These are phyloP conservation scores for Odobenus rosmarus DNA, from an alignment of 2,113 vertebrate genomes.

Conservation along the genomic window DNA sequence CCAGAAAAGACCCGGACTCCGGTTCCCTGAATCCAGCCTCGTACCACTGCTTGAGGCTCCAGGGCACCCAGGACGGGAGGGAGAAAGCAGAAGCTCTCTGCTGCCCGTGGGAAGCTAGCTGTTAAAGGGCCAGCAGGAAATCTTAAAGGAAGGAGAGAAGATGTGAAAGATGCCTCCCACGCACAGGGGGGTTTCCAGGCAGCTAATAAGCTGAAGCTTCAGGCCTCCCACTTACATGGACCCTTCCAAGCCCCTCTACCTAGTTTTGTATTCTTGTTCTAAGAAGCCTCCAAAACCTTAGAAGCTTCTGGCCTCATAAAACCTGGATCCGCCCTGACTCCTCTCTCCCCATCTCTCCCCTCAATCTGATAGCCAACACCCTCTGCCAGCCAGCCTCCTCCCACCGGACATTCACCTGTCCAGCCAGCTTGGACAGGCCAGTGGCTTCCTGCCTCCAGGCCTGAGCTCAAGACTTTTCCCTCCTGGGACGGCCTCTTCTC, in stretches of 20 bases:
- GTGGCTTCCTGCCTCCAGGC: neutral
- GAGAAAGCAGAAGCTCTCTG: neutral
- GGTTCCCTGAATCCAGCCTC: neutral
- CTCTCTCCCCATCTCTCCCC: neutral
- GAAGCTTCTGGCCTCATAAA: neutral
- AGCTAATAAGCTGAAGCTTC: too few relatives aligned
- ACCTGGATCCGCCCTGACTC: too few relatives aligned
- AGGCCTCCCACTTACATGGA: rapidly evolving
- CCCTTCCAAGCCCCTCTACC: neutral
- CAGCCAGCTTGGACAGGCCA: neutral
- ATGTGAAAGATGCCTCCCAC: rapidly evolving
- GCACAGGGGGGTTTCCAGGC: neutral
- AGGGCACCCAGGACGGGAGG: neutral
- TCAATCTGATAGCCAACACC: rapidly evolving
- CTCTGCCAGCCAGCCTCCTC: neutral
- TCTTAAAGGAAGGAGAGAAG: neutral
- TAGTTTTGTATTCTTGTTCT: neutral
- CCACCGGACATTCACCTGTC: neutral
- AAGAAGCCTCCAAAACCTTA: slow-evolving; percentile 3
- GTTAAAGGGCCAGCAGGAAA: neutral
- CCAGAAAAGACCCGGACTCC: neutral
- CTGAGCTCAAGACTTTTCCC: neutral
- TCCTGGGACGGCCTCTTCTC: neutral
- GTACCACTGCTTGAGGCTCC: neutral
- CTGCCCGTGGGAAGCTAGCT: neutral